phyloP scores from a whole-genome alignment of 2,797 vertebrate genomes.

The Anas georgica region DNA sequence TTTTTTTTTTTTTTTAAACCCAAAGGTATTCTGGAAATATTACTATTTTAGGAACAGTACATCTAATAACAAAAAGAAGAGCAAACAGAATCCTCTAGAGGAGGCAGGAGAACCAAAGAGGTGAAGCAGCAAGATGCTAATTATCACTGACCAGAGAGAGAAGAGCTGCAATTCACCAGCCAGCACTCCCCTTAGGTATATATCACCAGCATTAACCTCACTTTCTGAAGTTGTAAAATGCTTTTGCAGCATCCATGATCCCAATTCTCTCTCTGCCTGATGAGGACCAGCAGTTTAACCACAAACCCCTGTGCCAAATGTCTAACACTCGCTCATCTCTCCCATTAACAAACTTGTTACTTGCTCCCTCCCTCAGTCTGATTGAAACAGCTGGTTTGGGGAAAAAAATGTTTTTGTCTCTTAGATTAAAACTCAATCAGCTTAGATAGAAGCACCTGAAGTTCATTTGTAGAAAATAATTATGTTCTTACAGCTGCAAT shows the following conservation, averaged over 20 bases:
- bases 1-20: not conserved
- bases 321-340: not conserved
- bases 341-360: not conserved
- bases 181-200: not conserved
- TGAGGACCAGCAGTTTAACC: not conserved
- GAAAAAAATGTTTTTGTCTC: not conserved
- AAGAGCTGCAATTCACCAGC: not conserved
- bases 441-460: not conserved
- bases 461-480: not conserved
- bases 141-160: not conserved
- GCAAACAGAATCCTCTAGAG: not conserved
- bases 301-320: not conserved
- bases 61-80: not conserved
- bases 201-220: not conserved
- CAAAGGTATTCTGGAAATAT: not conserved
- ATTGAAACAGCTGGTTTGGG: not conserved
- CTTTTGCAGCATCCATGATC: not conserved
- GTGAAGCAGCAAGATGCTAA: not conserved
- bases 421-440: not conserved
- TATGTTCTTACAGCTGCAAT: not conserved
- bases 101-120: not conserved
- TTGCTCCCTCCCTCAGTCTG: not conserved
- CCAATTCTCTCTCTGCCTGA: not conserved
- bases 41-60: not conserved
- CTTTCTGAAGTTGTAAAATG: not conserved